A percentile compares a stretch with the other conserved stretches of the same genome.
Evolutionary conservation across 2,888 invertebrate species (phyloP).

Genomic region (Plagodis pulveraria): DNA sequence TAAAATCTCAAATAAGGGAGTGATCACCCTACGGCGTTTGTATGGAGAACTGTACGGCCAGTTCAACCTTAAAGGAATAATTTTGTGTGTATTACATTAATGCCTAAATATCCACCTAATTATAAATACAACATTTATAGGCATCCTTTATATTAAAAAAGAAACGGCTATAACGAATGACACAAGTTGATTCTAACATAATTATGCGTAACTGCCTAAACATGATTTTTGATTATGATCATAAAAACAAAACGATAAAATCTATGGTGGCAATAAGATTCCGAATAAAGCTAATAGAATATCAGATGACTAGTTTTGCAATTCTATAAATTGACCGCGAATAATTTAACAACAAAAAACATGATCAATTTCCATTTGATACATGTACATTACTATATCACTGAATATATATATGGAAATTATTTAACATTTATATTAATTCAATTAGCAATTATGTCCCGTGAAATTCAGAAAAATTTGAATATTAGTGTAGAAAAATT

Average conservation of each 20-base stretch:
- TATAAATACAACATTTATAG: too few relatives aligned
- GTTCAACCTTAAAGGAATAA: too few relatives aligned
- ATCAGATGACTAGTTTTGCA: conserved; percentile 12
- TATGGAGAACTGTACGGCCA: too few relatives aligned
- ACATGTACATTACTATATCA: conserved; percentile 10
- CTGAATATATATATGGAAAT: conserved; percentile 12
- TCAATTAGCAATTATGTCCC: conserved; percentile 3
- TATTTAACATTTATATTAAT: conserved; percentile 4
- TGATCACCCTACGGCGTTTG: too few relatives aligned
- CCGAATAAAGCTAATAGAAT: conserved; percentile 17
- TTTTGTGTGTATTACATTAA: too few relatives aligned
- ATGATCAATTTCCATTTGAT: conserved; percentile 6
- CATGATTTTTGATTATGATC: conserved; percentile 16
- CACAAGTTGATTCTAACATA: conserved; percentile 15
- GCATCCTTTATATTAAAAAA: conserved; percentile 3
- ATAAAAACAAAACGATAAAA: conserved; percentile 18
- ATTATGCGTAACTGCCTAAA: conserved; percentile 17
- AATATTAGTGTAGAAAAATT: neutral
- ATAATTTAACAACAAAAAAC: conserved; percentile 17
- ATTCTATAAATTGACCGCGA: conserved; percentile 20
- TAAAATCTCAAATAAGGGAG: too few relatives aligned
- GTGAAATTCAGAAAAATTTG: neutral
- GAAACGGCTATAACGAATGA: conserved; percentile 7
- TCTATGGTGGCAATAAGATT: conserved; percentile 18
- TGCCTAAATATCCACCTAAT: too few relatives aligned